Percentiles rank a stretch among this genome's conserved stretches.
Evolutionary conservation across 2,113 vertebrate genomes (phyloP).

Genomic region (Urocolius indicus): DNA sequence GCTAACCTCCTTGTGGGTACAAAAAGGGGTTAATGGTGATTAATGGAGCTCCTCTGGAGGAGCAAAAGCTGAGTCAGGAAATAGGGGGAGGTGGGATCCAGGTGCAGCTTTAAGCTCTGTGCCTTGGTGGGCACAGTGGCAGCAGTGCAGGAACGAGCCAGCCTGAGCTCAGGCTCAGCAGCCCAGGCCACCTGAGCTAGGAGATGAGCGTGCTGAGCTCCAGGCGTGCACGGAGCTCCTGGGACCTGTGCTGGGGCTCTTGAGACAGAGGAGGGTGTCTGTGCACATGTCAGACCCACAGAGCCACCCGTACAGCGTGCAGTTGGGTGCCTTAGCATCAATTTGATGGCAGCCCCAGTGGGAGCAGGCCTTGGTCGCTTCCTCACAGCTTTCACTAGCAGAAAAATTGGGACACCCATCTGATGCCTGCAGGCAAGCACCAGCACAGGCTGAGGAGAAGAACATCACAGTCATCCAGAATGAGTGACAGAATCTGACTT

Average conservation of each 20-base stretch:
- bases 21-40: neutral
- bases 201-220: neutral
- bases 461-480: neutral
- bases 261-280: neutral
- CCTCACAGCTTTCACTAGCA: neutral
- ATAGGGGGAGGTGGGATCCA: neutral
- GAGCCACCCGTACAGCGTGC: accelerated
- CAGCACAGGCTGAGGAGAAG: neutral
- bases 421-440: neutral
- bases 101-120: neutral
- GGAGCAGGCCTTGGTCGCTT: neutral
- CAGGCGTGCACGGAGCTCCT: neutral
- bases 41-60: neutral
- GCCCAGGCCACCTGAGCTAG: neutral
- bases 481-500: neutral
- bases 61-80: neutral
- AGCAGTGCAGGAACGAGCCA: neutral
- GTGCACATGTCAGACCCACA: neutral
- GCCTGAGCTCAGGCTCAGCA: neutral
- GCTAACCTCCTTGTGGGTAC: neutral
- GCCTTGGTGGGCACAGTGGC: neutral
- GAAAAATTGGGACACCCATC: neutral
- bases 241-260: neutral
- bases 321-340: neutral
- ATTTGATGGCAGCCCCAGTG: neutral